A percentile compares a stretch with the other conserved stretches of the same genome.
phyloP scores from a whole-genome alignment of 2,888 invertebrate species.

The Calameuta filiformis region DNA sequence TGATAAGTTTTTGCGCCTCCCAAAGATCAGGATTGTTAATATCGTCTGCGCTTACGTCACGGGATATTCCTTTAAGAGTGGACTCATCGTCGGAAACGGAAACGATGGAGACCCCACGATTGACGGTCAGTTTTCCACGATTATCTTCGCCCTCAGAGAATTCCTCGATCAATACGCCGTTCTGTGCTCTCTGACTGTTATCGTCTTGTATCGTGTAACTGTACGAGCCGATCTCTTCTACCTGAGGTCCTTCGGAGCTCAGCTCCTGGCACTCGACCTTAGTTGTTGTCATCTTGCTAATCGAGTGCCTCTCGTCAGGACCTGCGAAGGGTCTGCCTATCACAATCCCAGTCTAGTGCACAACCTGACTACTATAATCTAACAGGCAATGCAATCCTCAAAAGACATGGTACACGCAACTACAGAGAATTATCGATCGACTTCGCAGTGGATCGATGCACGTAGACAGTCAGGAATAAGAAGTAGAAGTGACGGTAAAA shows the following conservation, averaged over 20 bases:
- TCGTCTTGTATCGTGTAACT: slow-evolving; percentile 71
- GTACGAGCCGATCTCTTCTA: slow-evolving; percentile 73
- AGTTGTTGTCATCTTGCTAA: slow-evolving; percentile 75
- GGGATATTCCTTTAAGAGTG: slow-evolving; percentile 70
- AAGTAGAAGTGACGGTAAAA: background rate
- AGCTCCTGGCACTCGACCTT: slow-evolving; percentile 71
- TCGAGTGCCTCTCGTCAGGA: slow-evolving; percentile 75
- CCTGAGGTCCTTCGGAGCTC: slow-evolving; percentile 68
- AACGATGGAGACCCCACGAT: slow-evolving; percentile 74
- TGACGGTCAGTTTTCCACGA: slow-evolving; percentile 59
- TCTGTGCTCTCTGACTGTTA: slow-evolving; percentile 46
- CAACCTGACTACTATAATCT: background rate
- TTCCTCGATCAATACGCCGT: slow-evolving; percentile 62
- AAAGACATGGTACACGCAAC: background rate
- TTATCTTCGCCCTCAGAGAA: slow-evolving; percentile 67
- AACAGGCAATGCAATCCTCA: background rate
- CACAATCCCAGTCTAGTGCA: slow-evolving; percentile 26
- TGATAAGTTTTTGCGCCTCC: slow-evolving; percentile 38
- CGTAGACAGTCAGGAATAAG: background rate
- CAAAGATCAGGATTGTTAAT: slow-evolving; percentile 63
- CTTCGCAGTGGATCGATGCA: background rate
- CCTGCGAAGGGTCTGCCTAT: slow-evolving; percentile 66
- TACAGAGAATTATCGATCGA: background rate
- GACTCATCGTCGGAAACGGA: slow-evolving; percentile 75
- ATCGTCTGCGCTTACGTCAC: slow-evolving; percentile 72